Conservation (phyloP, 2,888 invertebrate species). For the Sarcophaga rosellei region DNA sequence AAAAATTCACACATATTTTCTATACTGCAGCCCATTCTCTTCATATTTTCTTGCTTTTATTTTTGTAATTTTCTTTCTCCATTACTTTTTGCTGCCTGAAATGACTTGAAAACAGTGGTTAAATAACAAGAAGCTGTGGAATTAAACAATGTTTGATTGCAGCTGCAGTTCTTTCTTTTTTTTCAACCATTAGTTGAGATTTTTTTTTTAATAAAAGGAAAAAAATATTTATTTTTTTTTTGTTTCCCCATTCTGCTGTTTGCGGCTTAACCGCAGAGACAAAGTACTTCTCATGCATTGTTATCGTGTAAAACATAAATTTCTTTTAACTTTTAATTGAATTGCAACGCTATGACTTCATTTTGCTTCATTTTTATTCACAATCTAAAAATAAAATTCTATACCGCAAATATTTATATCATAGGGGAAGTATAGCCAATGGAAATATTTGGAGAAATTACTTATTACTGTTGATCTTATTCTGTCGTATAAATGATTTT, state of each 20-base stretch:
- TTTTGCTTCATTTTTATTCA: neutral
- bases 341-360: conserved; percentile 56
- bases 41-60: neutral
- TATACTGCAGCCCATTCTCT: neutral
- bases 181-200: neutral
- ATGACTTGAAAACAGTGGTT: conserved; percentile 3
- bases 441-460: neutral
- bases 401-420: conserved; percentile 28
- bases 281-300: conserved; percentile 65
- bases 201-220: neutral
- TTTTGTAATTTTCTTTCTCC: neutral
- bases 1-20: neutral
- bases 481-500: no score
- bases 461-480: no score
- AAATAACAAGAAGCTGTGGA: conserved; percentile 17
- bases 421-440: conserved; percentile 12
- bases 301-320: conserved; percentile 67
- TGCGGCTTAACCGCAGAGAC: conserved; percentile 64
- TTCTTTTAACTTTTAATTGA: conserved; percentile 69
- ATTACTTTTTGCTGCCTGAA: neutral
- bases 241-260: conserved; percentile 2
- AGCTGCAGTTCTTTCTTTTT: conserved; percentile 1
- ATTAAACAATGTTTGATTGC: conserved; percentile 20
- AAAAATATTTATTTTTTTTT: neutral
- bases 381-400: neutral